Percentiles rank a stretch among this genome's conserved stretches.
Conservation (phyloP, 2,888 invertebrate genomes). For the Ceraclea dissimilis region DNA sequence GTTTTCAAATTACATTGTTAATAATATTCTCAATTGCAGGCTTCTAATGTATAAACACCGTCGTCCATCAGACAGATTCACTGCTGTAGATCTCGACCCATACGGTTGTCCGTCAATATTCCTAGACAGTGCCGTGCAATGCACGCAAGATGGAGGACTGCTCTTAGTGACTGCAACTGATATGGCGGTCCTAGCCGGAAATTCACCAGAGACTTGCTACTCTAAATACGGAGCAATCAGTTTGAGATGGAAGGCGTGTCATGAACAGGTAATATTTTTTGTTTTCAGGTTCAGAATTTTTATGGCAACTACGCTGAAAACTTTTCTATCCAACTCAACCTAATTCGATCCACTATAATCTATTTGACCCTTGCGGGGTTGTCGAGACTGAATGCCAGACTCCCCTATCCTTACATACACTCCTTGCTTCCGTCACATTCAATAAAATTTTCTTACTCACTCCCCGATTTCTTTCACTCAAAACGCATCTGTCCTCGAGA, state of each 20-base stretch:
- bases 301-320: background rate
- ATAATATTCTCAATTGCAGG: too few species aligned
- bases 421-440: too few species aligned
- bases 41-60: slow-evolving; percentile 79
- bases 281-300: too few species aligned
- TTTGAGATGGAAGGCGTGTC: slow-evolving; percentile 77
- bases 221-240: slow-evolving; percentile 91
- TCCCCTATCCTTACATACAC: too few species aligned
- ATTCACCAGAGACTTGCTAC: slow-evolving; percentile 88
- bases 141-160: slow-evolving; percentile 73
- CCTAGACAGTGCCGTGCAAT: slow-evolving; percentile 81
- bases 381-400: too few species aligned
- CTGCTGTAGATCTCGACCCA: slow-evolving; percentile 93
- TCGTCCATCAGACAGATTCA: slow-evolving; percentile 58
- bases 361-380: too few species aligned
- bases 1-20: too few species aligned
- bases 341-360: too few species aligned
- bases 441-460: too few species aligned
- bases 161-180: slow-evolving; percentile 95
- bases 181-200: slow-evolving; percentile 93
- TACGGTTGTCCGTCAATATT: slow-evolving; percentile 94
- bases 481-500: too few species aligned
- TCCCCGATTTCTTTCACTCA: too few species aligned
- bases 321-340: too few species aligned
- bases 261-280: slow-evolving; percentile 94